Evolutionary conservation across 64 coral and sea anemone species (phyloP), one percentile per base, ranked within the genome.

Genomic region (Montipora capricornis): DNA sequence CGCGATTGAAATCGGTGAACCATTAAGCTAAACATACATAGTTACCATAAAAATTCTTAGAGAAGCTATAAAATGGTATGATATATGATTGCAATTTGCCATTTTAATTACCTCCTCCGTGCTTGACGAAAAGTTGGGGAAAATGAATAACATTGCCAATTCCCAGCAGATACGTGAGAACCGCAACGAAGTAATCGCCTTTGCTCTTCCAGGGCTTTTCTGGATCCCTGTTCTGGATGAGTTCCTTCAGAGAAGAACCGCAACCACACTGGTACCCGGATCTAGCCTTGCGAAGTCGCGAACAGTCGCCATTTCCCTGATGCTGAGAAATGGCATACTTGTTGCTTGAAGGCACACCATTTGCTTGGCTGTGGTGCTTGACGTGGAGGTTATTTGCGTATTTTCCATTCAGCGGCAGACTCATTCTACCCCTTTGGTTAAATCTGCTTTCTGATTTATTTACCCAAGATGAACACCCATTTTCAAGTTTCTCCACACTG

Each of bases 131-230:
- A 50, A 98, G 86, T 19, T 84, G 79, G 8, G 96, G 94, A 47
- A 98, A 98, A 26, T 93, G 78, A 4, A 98, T 50, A 5, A 98
- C 93, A 46, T 98, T 98, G 16, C 96, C 93, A 76, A 98, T 68
- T 75, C 93, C 96, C 49, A 98, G 69, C 69, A 95, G 87, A 87
- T 91, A 95, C 5, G 96, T 74, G 52, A 98, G 67, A 2, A 91
- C 71, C 12, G 76, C 71, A 2, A 93, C 89, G 80, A 22, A 95
- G 20, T 82, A 80, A 12, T 98, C 96, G 6, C 90, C 85, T 53
- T 92, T 95, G 50, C 71, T 94, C 2, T n/a, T 75, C 80, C 87
- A 98, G 10, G 93, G 84, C 22, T 74, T 91, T 26, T 98, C 93
- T 19, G 93, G 87, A 15, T 78, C 44, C 1, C 46, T 70, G 16